Conservation (phyloP, 1,140 invertebrate genomes). For the Oryctes rhinoceros region DNA sequence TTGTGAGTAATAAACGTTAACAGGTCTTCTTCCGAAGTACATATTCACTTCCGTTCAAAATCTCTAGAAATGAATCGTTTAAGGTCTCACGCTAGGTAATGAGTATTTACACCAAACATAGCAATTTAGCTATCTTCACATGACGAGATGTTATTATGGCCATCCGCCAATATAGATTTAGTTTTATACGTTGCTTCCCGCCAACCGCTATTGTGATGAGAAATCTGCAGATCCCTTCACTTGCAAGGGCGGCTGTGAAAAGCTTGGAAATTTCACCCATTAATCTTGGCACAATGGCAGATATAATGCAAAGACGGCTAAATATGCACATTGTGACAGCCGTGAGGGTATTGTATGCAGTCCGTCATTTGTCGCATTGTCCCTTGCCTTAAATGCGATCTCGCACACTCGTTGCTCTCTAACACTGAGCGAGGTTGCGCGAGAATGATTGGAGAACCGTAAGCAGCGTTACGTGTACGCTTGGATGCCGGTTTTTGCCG, state of each 20-base stretch:
- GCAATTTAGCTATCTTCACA: too few relatives aligned
- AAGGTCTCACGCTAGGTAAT: too few relatives aligned
- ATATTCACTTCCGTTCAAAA: too few relatives aligned
- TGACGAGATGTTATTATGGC: too few relatives aligned
- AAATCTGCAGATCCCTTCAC: neutral
- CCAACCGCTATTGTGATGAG: neutral
- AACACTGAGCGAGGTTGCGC: neutral
- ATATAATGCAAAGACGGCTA: constrained; percentile 27
- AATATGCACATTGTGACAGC: constrained; percentile 35
- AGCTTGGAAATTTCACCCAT: constrained; percentile 34
- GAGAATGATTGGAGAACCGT: constrained; percentile 17
- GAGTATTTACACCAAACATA: too few relatives aligned
- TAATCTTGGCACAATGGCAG: constrained; percentile 33
- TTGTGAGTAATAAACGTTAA: too few relatives aligned
- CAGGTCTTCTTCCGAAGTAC: too few relatives aligned
- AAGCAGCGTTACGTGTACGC: neutral
- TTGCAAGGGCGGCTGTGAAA: constrained; percentile 24
- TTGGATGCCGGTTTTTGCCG: constrained; percentile 9
- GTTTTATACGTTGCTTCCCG: too few relatives aligned
- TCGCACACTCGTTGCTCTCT: constrained; percentile 12
- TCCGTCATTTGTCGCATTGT: constrained; percentile 23
- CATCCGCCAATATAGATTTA: too few relatives aligned
- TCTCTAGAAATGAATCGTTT: too few relatives aligned
- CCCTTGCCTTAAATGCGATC: constrained; percentile 17
- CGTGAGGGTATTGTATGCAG: constrained; percentile 29